Base-by-base conservation (phyloP, 1,140 invertebrate genomes). In the Prorops nasuta region DNA sequence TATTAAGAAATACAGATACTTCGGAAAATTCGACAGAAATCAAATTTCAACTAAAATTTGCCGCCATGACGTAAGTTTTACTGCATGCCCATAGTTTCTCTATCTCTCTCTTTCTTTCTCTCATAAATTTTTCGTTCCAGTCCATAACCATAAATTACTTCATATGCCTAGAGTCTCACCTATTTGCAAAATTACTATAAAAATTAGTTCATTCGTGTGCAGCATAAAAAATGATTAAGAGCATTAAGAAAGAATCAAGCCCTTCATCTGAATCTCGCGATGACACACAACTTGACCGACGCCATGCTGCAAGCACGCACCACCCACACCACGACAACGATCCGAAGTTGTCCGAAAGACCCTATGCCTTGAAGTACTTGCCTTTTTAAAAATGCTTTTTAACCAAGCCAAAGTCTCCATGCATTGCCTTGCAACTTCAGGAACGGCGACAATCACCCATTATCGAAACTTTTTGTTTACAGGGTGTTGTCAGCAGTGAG, bases 261-360 rank as follows among this genome's bases (percentile, higher is more conserved):
- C 49, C 54, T 54, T 67, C 67, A 67, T 63, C 50, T 54, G 52
- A 65, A 53, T 55, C 60, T 44, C 54, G 63, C 57, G 56, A 56
- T 63, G 66, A 70, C 63, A 66, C 66, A 69, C 61, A 62, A 67
- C 53, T 64, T 56, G 51, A 38, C 41, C 44, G 69, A 71, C 71
- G 69, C 69, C 71, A 73, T 71, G 69, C 59, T 61, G 63, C 58
- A 53, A 55, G 45, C 57, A 40, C 24, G 10, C 4, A 4, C 4
- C 24, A 10, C 4, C 24, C 24, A 4, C 24, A 28, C 24, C 10
- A 28, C 24, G 24, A 28, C 4, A 6, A 10, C 24, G 24, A 28
- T n/a, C n/a, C n/a, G n/a, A n/a, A n/a, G n/a, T n/a, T n/a, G n/a
- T n/a, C n/a, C n/a, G n/a, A n/a, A n/a, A n/a, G n/a, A n/a, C n/a